These are phyloP conservation scores for Catharus ustulatus DNA, from an alignment of 2,797 vertebrate genomes.

Conservation along the genomic window DNA sequence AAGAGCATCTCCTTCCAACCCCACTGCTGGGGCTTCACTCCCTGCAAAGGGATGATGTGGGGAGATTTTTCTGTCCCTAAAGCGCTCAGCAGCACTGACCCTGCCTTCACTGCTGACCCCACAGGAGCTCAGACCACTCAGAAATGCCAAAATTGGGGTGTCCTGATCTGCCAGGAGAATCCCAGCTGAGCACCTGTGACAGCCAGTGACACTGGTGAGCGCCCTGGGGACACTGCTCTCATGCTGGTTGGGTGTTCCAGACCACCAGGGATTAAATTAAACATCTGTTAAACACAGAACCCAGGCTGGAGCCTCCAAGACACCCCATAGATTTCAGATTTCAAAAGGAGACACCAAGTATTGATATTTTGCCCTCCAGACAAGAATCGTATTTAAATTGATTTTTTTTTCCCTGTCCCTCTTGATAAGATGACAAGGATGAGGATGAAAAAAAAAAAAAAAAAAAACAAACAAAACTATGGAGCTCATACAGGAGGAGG, in stretches of 20 bases:
- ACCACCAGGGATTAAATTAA: neutral
- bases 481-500: neutral
- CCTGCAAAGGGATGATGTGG: neutral
- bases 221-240: neutral
- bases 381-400: constrained; percentile 11
- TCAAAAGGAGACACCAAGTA: neutral
- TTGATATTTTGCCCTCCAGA: neutral
- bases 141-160: fast-evolving
- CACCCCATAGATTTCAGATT: neutral
- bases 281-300: neutral
- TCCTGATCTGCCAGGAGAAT: neutral
- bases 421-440: neutral
- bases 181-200: neutral
- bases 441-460: neutral
- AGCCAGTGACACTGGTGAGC: neutral
- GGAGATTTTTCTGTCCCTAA: neutral
- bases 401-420: neutral
- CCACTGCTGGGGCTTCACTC: neutral
- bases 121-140: fast-evolving
- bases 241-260: neutral
- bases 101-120: too few species aligned
- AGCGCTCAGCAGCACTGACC: neutral
- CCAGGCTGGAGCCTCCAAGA: neutral
- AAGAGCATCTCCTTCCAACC: too few species aligned
- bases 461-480: too few species aligned